Conservation (phyloP, 2,888 invertebrate species). For the Blastobasis adustella region DNA sequence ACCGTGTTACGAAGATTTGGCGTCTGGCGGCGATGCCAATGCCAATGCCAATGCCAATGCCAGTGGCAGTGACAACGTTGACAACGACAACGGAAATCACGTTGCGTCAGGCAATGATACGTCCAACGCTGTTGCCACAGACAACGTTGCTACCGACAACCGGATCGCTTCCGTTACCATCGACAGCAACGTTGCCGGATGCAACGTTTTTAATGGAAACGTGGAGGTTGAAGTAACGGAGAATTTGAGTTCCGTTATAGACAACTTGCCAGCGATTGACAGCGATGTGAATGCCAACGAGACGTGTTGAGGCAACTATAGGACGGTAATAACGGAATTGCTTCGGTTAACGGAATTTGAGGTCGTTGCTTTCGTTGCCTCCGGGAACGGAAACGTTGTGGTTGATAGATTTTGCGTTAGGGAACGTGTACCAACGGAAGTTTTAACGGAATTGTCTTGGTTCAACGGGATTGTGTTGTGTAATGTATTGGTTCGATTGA, state of each 20-base stretch:
- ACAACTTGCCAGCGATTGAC: constrained; percentile 59
- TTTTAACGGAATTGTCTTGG: too few relatives aligned
- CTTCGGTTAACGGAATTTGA: too few relatives aligned
- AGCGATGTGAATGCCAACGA: constrained; percentile 59
- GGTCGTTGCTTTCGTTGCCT: too few relatives aligned
- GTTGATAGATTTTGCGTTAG: too few relatives aligned
- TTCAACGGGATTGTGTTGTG: too few relatives aligned
- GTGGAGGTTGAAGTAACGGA: constrained; percentile 15
- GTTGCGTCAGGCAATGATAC: background rate
- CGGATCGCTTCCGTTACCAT: constrained; percentile 1
- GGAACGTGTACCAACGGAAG: too few relatives aligned
- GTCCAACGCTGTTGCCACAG: constrained; percentile 2
- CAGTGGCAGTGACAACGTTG: constrained; percentile 13
- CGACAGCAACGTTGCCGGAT: constrained; percentile 1
- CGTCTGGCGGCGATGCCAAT: constrained; percentile 16
- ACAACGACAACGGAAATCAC: constrained; percentile 5
- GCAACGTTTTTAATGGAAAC: background rate
- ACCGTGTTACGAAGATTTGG: constrained; percentile 54
- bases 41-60: constrained; percentile 4
- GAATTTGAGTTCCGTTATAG: constrained; percentile 45
- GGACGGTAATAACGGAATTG: constrained; percentile 1
- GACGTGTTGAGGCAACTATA: too few relatives aligned
- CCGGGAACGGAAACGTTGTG: too few relatives aligned
- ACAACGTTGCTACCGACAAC: background rate
- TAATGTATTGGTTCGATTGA: too few relatives aligned